Evolutionary conservation across 2,888 invertebrate species (phyloP).

Genomic region (Antheraea assamensis): DNA sequence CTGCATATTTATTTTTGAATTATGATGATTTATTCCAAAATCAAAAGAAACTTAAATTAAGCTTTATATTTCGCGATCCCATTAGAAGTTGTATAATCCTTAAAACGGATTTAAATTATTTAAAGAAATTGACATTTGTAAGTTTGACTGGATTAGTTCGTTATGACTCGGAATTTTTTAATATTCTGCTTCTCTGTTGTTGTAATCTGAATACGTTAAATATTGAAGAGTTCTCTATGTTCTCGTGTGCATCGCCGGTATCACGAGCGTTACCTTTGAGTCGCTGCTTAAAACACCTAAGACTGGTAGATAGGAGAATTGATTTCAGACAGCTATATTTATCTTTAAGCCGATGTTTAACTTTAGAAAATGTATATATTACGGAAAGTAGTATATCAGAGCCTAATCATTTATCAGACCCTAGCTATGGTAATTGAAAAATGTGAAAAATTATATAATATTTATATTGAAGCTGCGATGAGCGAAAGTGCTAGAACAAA

Average conservation of each 20-base stretch:
- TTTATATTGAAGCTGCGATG: slow-evolving; percentile 51
- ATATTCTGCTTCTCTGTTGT: slow-evolving; percentile 57
- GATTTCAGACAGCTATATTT: slow-evolving; percentile 54
- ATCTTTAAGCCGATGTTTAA: slow-evolving; percentile 53
- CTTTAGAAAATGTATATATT: slow-evolving; percentile 63
- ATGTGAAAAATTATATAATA: slow-evolving; percentile 57
- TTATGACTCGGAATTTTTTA: slow-evolving; percentile 59
- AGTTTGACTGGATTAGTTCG: slow-evolving; percentile 52
- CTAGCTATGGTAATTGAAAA: slow-evolving; percentile 49
- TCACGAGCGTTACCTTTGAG: slow-evolving; percentile 49
- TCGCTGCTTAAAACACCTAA: slow-evolving; percentile 57
- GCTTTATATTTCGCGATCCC: slow-evolving; percentile 43
- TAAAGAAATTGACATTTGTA: slow-evolving; percentile 63
- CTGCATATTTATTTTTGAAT: slow-evolving; percentile 44
- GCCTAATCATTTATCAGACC: slow-evolving; percentile 44
- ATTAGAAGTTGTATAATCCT: slow-evolving; percentile 45
- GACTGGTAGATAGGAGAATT: slow-evolving; percentile 54
- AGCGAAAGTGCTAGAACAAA: slow-evolving; percentile 35
- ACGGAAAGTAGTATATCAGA: slow-evolving; percentile 42
- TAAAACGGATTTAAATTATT: slow-evolving; percentile 45
- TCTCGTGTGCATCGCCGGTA: slow-evolving; percentile 43
- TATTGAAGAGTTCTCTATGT: slow-evolving; percentile 44
- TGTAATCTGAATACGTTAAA: slow-evolving; percentile 56
- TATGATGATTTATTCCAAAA: slow-evolving; percentile 55
- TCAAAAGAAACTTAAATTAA: slow-evolving; percentile 46